Evolutionary conservation across 2,797 vertebrate species (phyloP).

Genomic region (Gorsachius magnificus): DNA sequence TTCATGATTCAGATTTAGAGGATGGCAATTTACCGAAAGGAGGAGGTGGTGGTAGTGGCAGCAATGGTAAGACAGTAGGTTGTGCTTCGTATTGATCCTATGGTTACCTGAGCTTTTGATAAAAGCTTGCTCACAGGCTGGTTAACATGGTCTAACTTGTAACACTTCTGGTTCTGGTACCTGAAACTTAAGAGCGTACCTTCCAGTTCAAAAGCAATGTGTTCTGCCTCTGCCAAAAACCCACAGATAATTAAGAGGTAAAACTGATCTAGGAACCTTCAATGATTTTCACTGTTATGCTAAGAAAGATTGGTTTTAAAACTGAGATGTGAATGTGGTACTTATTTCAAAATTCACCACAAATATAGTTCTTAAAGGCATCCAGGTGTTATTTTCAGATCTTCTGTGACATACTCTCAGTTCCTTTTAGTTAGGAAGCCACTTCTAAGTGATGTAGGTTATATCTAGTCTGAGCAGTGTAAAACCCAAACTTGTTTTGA

Average conservation of each 20-base stretch:
- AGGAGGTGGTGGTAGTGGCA: background rate
- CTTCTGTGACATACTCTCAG: background rate
- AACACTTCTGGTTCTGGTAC: background rate
- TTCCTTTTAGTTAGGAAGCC: background rate
- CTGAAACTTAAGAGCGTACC: background rate
- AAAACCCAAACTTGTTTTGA: background rate
- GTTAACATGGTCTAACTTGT: background rate
- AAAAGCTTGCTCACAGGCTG: background rate
- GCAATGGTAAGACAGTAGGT: background rate
- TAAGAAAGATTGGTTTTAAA: background rate
- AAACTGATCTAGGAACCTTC: background rate
- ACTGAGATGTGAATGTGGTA: background rate
- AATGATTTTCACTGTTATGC: background rate
- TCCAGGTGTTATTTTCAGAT: background rate
- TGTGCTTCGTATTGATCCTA: background rate
- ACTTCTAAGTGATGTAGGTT: background rate
- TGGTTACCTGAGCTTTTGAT: background rate
- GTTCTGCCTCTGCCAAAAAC: background rate
- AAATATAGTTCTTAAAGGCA: background rate
- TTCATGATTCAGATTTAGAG: slow-evolving; percentile 32
- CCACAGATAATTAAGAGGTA: background rate
- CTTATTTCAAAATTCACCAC: background rate
- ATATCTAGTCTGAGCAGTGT: background rate
- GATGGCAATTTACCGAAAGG: background rate
- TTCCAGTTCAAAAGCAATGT: background rate